phyloP scores from a whole-genome alignment of 1,140 invertebrate genomes.

The Hyles vespertilio region DNA sequence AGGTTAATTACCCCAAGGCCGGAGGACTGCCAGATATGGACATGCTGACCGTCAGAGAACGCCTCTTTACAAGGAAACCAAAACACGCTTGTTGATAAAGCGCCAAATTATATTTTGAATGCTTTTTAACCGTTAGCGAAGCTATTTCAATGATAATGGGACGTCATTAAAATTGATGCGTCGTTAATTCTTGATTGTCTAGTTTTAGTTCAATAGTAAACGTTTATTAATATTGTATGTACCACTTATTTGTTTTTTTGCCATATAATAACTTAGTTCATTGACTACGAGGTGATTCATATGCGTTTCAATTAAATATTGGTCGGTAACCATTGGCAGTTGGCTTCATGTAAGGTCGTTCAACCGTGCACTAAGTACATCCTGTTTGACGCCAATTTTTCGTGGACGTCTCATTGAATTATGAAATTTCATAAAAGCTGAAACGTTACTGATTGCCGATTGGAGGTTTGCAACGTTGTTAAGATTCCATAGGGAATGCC shows the following conservation, averaged over 20 bases:
- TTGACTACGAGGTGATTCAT: conserved; percentile 27
- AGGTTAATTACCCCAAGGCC: conserved; percentile 66
- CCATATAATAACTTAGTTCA: conserved; percentile 2
- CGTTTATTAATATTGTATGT: too few relatives aligned
- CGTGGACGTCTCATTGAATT: neutral
- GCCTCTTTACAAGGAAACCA: conserved; percentile 26
- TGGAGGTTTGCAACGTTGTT: too few relatives aligned
- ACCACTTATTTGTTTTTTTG: neutral
- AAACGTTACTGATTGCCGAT: too few relatives aligned
- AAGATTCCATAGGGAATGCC: too few relatives aligned
- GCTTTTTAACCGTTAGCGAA: conserved; percentile 1
- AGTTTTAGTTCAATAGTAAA: too few relatives aligned
- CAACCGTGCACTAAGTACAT: conserved; percentile 29
- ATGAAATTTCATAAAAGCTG: too few relatives aligned
- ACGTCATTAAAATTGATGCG: neutral
- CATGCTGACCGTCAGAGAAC: conserved; percentile 7
- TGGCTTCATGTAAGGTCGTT: conserved; percentile 36
- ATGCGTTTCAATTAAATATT: conserved; percentile 27
- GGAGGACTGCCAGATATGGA: conserved; percentile 17
- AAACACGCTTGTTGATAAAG: conserved; percentile 26
- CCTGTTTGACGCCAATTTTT: conserved; percentile 28
- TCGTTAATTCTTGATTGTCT: too few relatives aligned
- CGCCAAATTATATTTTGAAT: conserved; percentile 22
- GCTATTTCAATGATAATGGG: neutral
- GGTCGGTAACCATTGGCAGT: conserved; percentile 27